Base-by-base conservation (phyloP, 1,140 invertebrate species). In the Dryas iulia region DNA sequence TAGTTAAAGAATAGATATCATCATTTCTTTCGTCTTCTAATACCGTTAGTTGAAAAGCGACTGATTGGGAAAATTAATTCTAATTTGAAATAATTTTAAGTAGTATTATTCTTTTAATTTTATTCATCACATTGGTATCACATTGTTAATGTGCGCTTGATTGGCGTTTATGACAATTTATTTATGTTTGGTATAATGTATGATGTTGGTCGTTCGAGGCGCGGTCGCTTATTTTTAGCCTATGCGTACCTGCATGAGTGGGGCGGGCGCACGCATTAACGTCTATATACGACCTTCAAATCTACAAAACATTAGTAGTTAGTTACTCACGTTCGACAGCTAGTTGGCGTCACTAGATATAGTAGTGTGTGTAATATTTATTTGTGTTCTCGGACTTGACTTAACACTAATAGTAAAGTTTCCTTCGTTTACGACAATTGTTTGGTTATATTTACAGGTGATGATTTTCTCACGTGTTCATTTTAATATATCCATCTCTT, bases 381-480 rank as follows among this genome's bases (percentile, higher is more conserved):
- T 80, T 74, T 74, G 65, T 60, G 63, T 66, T 47, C 4, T 24
- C 59, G 69, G 65, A 62, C 58, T 72, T 67, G 63, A 57, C 35
- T 66, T 56, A 73, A 66, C 28, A 72, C 66, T 33, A 47, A 65
- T 59, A 63, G 59, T 66, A 60, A 60, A 67, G 67, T 39, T 71
- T 59, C 52, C 24, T 21, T 23, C 30, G 56, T 33, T 52, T 56
- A 69, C 74, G 53, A 69, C 59, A 64, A 21, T 8, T 7, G 59
- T 72, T 73, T 73, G 66, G 76, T 78, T 80, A 75, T 84, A 86
- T 83, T 84, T 84, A 82, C 86, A 84, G 83, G 84, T 87, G 84
- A 86, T 81, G 81, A 77, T 76, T 77, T 72, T 65, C 71, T 85
- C 81, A 79, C 79, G 79, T 86, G 84, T 59, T 77, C 71, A 54